These are phyloP conservation scores for Ibidorhyncha struthersii DNA, from an alignment of 2,113 vertebrate genomes.

Conservation along the genomic window DNA sequence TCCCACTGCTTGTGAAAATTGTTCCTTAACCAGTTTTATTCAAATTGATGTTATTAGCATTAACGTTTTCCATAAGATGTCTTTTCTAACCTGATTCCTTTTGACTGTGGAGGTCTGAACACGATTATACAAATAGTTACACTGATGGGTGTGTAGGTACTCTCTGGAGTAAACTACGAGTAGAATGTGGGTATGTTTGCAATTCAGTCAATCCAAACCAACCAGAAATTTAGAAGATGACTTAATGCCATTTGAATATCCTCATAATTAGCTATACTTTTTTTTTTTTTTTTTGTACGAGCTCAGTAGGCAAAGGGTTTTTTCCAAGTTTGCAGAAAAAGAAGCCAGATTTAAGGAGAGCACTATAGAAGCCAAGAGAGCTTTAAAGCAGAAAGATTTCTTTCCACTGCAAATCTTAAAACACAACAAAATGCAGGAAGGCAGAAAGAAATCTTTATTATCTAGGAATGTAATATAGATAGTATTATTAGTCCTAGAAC, in stretches of 20 bases:
- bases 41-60: not conserved
- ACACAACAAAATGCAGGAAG: not conserved
- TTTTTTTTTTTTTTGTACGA: not conserved
- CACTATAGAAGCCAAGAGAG: not conserved
- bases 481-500: not conserved
- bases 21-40: not conserved
- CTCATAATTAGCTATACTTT: not conserved
- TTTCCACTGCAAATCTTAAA: not conserved
- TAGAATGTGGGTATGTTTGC: rapidly evolving
- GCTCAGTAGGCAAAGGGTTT: not conserved
- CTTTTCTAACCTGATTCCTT: not conserved
- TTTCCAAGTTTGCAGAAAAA: not conserved
- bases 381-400: not conserved
- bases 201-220: not conserved
- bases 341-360: not conserved
- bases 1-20: not conserved
- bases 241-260: rapidly evolving
- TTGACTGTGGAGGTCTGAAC: not conserved
- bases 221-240: not conserved
- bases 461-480: not conserved
- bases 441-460: not conserved
- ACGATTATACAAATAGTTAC: not conserved
- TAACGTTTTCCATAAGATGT: rapidly evolving
- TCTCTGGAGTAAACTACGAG: not conserved
- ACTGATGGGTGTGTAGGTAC: not conserved